Conservation (phyloP, 2,797 vertebrate genomes). For the Borostomias antarcticus region DNA sequence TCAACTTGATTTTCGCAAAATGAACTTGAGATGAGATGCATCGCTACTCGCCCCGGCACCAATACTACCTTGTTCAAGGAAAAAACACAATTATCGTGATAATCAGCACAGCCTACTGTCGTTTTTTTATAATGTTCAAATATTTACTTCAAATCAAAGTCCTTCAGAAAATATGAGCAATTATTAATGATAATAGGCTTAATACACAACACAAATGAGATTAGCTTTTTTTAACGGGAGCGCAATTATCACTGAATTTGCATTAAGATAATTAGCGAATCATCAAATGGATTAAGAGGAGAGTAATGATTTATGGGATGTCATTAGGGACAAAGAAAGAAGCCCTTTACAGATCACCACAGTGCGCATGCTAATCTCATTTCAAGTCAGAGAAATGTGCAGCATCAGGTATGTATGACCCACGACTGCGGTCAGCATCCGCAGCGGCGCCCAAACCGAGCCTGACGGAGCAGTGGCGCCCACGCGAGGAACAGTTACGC, state of each 20-base stretch:
- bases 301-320: slow-evolving; percentile 58
- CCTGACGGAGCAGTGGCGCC: slow-evolving; percentile 38
- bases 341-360: slow-evolving; percentile 47
- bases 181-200: slow-evolving; percentile 41
- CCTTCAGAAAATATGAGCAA: slow-evolving; percentile 31
- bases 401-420: slow-evolving; percentile 48
- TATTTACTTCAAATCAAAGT: slow-evolving; percentile 43
- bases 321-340: slow-evolving; percentile 61
- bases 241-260: slow-evolving; percentile 56
- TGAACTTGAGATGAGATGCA: too few species aligned
- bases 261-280: slow-evolving; percentile 63
- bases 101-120: slow-evolving; percentile 26
- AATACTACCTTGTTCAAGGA: slow-evolving; percentile 3
- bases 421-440: slow-evolving; percentile 40
- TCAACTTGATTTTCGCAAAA: too few species aligned
- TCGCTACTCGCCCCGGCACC: too few species aligned
- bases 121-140: slow-evolving; percentile 21
- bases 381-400: slow-evolving; percentile 47
- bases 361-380: slow-evolving; percentile 49
- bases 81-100: slow-evolving; percentile 27
- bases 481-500: slow-evolving; percentile 42
- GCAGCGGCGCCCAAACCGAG: slow-evolving; percentile 43
- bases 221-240: slow-evolving; percentile 45
- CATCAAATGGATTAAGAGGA: slow-evolving; percentile 24
- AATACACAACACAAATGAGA: slow-evolving; percentile 53